Conservation (phyloP, 1,140 invertebrate species). For the Drosophila sturtevanti region DNA sequence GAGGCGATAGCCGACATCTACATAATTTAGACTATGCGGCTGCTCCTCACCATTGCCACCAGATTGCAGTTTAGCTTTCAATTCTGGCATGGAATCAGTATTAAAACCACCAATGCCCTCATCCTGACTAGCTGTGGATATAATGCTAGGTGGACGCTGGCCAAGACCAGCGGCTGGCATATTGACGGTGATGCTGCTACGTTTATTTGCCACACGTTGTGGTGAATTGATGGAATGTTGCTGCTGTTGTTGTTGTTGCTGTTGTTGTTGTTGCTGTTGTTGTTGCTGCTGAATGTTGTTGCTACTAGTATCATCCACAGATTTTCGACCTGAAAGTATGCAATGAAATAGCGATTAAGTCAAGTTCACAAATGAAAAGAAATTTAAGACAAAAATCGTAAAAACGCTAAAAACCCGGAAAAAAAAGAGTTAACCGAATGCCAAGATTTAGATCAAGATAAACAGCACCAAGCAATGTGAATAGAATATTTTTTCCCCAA, state of each 20-base stretch:
- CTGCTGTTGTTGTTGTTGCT: constrained; percentile 44
- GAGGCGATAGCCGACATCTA: constrained; percentile 81
- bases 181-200: constrained; percentile 83
- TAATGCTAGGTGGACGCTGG: constrained; percentile 84
- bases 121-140: constrained; percentile 84
- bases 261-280: constrained; percentile 46
- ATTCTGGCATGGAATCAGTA: constrained; percentile 85
- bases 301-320: constrained; percentile 50
- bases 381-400: too few species aligned
- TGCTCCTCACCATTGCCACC: constrained; percentile 59
- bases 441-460: too few species aligned
- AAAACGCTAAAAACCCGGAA: too few species aligned
- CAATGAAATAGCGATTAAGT: not conserved
- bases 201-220: constrained; percentile 74
- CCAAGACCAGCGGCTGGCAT: constrained; percentile 86
- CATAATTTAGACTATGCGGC: constrained; percentile 72
- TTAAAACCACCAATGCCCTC: constrained; percentile 85
- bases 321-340: constrained; percentile 62
- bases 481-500: too few species aligned
- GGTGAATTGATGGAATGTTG: constrained; percentile 66
- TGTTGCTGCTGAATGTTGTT: constrained; percentile 17
- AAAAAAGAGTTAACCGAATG: too few species aligned
- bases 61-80: constrained; percentile 85
- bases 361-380: not conserved
- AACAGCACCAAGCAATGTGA: too few species aligned